Evolutionary conservation across 2,888 invertebrate species (phyloP).

Genomic region (Brenthis ino): DNA sequence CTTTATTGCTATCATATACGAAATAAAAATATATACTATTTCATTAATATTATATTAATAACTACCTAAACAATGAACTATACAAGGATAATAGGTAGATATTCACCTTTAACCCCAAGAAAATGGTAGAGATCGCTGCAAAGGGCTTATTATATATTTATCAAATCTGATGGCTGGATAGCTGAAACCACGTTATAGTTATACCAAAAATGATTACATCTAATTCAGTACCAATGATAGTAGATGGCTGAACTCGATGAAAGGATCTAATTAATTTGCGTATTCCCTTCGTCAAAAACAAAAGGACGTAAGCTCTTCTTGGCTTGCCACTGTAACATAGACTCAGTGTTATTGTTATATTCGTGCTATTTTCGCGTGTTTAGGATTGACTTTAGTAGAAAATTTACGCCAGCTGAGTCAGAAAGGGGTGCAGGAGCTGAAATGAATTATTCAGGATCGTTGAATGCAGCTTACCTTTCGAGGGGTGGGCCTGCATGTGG

Average conservation of each 20-base stretch:
- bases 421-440: slow-evolving; percentile 48
- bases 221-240: slow-evolving; percentile 28
- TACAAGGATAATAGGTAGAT: no score
- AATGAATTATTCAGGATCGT: slow-evolving; percentile 70
- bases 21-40: no score
- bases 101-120: background rate
- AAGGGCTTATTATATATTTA: slow-evolving; percentile 11
- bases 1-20: no score
- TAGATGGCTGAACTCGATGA: slow-evolving; percentile 35
- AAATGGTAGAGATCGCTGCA: background rate
- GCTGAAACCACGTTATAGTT: slow-evolving; percentile 12
- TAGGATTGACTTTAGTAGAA: slow-evolving; percentile 20
- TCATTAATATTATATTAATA: no score
- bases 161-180: slow-evolving; percentile 8
- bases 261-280: slow-evolving; percentile 39
- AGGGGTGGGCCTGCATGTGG: slow-evolving; percentile 30
- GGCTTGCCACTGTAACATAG: background rate
- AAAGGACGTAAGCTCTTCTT: slow-evolving; percentile 12
- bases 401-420: slow-evolving; percentile 32
- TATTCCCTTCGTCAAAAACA: slow-evolving; percentile 21
- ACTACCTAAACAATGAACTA: no score
- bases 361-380: slow-evolving; percentile 19
- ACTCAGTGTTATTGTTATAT: background rate
- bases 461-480: slow-evolving; percentile 52
- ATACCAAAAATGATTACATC: slow-evolving; percentile 26